A percentile compares a stretch with the other conserved stretches of the same genome.
phyloP scores from a whole-genome alignment of 2,888 invertebrate species.

The Dolomedes plantarius region DNA sequence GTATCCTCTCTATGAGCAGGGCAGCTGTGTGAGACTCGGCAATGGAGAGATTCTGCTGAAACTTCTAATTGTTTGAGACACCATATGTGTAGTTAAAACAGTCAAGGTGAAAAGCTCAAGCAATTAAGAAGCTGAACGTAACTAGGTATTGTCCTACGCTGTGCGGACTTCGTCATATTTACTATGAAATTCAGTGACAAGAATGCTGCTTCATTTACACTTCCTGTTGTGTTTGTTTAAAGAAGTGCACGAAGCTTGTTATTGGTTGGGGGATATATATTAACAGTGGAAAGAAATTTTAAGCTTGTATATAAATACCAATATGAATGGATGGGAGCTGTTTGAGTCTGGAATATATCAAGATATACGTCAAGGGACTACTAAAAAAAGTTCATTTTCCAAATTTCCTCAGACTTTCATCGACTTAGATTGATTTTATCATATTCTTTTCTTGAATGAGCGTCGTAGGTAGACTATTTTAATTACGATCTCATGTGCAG shows the following conservation, averaged over 20 bases:
- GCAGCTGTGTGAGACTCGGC: conserved; percentile 36
- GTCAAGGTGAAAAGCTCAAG: conserved; percentile 49
- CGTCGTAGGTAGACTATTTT: conserved; percentile 52
- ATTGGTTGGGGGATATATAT: background rate
- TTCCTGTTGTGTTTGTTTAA: conserved; percentile 11
- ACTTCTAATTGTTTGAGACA: conserved; percentile 32
- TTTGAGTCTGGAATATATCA: background rate
- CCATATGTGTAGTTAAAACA: background rate
- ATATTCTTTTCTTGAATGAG: conserved; percentile 22
- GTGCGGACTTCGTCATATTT: conserved; percentile 2
- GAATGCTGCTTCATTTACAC: conserved; percentile 26
- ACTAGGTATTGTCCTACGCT: conserved; percentile 24
- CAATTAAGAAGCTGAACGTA: conserved; percentile 38
- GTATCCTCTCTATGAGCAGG: conserved; percentile 40
- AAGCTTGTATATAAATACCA: background rate
- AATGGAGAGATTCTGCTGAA: conserved; percentile 21
- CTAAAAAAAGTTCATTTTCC: conserved; percentile 39
- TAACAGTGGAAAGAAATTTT: conserved; percentile 28
- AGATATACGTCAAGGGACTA: conserved; percentile 13
- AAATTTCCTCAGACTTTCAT: conserved; percentile 58
- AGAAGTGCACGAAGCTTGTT: conserved; percentile 29
- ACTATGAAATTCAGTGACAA: background rate
- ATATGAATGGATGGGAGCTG: background rate
- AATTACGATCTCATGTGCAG: background rate
- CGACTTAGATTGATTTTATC: conserved; percentile 32